Base-by-base conservation (phyloP, 1,140 invertebrate genomes). In the Drosophila nigromelanica region DNA sequence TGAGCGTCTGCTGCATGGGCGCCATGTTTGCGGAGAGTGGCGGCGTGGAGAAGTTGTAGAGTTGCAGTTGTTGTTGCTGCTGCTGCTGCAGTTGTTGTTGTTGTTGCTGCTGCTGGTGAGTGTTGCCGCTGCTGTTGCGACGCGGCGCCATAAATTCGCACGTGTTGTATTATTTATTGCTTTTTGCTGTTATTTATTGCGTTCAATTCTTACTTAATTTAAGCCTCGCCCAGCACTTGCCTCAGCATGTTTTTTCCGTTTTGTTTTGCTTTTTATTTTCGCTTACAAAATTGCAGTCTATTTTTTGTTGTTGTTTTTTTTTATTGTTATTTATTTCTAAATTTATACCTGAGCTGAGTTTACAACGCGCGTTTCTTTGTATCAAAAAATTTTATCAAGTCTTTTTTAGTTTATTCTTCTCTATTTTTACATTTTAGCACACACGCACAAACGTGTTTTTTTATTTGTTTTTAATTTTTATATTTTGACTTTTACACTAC, bases 101-200 rank as follows among this genome's bases (percentile, higher is more conserved):
- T 18, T 18, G 18, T 2, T 18, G 18, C 18, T 18, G 18, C 18
- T 18, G 18, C 18, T 18, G 18, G 1, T 18, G 18, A 18, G 18
- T 18, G 18, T 18, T 18, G 18, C 18, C 18, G 18, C 18, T 18
- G 18, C 18, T 80, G 52, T 67, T 80, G 60, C 86, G 80, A 76
- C 90, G 90, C 58, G 90, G 90, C 78, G 90, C 90, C 90, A 91
- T 91, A 90, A 79, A 86, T 80, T 73, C 50, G 45, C 60, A 58
- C 51, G 55, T 59, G 52, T 58, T 24, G 3, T 24, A 3, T 42
- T 40, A 15, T 35, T 7, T 35, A 52, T 60, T 61, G 21, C 24
- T 14, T 59, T 43, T 67, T 52, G 15, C 30, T 37, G 43, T 47
- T 67, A 6, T 45, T 52, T 24, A 56, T 63, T 39, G 12, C 24